phyloP scores from a whole-genome alignment of 2,888 invertebrate species.

The Nephrotoma flavescens region DNA sequence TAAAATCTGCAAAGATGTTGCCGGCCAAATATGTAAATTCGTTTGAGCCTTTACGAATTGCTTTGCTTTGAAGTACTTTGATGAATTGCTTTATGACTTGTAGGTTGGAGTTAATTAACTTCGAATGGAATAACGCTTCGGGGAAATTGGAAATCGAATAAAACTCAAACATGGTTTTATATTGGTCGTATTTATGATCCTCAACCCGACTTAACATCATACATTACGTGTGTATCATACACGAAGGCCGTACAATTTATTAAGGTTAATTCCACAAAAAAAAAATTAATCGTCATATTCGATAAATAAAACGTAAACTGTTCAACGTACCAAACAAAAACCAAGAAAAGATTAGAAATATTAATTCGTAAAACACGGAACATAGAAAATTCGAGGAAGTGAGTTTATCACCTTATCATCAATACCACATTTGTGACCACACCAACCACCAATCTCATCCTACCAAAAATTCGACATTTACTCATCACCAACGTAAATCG shows the following conservation, averaged over 20 bases:
- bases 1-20: background rate
- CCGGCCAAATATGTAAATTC: too few species aligned
- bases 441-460: background rate
- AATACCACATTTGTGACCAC: background rate
- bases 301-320: background rate
- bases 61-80: too few species aligned
- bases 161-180: too few species aligned
- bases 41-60: too few species aligned
- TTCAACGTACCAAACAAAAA: background rate
- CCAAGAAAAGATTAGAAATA: background rate
- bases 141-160: too few species aligned
- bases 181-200: too few species aligned
- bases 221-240: background rate
- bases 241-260: background rate
- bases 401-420: background rate
- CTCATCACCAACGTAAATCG: background rate
- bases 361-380: background rate
- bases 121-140: background rate
- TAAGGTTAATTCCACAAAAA: background rate
- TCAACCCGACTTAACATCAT: background rate
- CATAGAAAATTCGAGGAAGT: background rate
- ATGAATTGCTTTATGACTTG: too few species aligned
- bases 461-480: background rate
- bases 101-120: background rate
- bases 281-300: background rate